These are phyloP conservation scores for Pachycephala philippinensis DNA, from an alignment of 2,113 vertebrate genomes.

Conservation along the genomic window DNA sequence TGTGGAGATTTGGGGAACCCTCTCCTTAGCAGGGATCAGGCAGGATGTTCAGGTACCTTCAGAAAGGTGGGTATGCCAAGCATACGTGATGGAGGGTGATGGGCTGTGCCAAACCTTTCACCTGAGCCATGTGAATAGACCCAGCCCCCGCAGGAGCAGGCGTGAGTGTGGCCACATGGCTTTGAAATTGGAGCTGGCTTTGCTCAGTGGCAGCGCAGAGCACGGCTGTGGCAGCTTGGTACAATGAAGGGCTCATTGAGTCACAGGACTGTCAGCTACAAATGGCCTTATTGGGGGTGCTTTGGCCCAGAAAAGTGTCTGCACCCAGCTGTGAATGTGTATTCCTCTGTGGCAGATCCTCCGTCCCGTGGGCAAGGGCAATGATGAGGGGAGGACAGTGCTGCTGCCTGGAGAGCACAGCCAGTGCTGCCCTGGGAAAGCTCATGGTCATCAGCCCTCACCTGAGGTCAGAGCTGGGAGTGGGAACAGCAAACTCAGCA, in stretches of 20 bases:
- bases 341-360: neutral
- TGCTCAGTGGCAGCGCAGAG: neutral
- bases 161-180: fast-evolving
- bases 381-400: fast-evolving
- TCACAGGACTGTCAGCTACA: neutral
- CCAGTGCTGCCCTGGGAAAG: neutral
- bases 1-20: neutral
- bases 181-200: neutral
- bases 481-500: neutral
- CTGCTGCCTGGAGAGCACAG: neutral
- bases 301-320: neutral
- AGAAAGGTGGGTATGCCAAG: neutral
- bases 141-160: neutral
- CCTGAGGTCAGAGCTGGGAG: neutral
- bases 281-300: neutral
- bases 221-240: too few relatives aligned
- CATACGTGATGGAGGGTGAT: fast-evolving
- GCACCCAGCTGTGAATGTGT: fast-evolving
- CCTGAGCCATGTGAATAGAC: neutral
- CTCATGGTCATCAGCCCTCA: fast-evolving
- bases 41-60: neutral
- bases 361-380: fast-evolving
- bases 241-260: fast-evolving
- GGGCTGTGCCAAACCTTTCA: neutral
- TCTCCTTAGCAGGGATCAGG: neutral